Percentiles rank a stretch among this genome's conserved stretches.
These are phyloP conservation scores for Sigmodon hispidus DNA, from an alignment of 2,113 vertebrate species.

Conservation along the genomic window DNA sequence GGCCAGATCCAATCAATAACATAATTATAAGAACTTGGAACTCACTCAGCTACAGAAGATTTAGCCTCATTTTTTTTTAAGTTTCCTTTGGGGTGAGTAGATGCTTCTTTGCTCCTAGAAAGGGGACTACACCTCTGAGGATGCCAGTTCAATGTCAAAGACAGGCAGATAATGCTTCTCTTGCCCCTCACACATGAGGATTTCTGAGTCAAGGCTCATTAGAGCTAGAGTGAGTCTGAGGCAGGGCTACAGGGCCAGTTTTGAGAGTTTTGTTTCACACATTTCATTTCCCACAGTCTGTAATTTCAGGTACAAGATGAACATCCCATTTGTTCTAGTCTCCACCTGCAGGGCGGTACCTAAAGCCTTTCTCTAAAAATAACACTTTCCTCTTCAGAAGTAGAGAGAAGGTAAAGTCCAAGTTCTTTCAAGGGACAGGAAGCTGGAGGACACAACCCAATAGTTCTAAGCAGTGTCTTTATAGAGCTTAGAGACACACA, in stretches of 20 bases:
- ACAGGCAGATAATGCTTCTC: too few species aligned
- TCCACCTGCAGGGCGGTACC: neutral
- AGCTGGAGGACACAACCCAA: neutral
- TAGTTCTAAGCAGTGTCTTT: neutral
- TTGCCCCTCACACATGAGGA: fast-evolving
- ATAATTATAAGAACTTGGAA: fast-evolving
- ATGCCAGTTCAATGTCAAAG: too few species aligned
- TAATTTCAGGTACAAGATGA: neutral
- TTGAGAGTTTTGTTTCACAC: neutral
- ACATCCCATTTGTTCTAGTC: neutral
- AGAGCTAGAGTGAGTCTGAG: neutral
- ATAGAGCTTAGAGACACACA: neutral
- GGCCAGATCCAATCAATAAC: too few species aligned
- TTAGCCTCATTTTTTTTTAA: too few species aligned
- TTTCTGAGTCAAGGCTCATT: neutral
- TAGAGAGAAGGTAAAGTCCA: neutral
- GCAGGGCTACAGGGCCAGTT: neutral
- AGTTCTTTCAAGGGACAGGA: neutral
- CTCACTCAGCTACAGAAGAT: too few species aligned
- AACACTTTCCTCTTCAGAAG: neutral
- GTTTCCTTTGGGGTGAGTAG: too few species aligned
- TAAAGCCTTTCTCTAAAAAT: neutral
- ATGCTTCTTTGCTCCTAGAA: too few species aligned
- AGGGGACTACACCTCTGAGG: too few species aligned
- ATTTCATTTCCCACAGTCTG: neutral